Evolutionary conservation across 2,113 vertebrate species (phyloP), one percentile per base, ranked within the genome.

Genomic region (Labeo rohita): DNA sequence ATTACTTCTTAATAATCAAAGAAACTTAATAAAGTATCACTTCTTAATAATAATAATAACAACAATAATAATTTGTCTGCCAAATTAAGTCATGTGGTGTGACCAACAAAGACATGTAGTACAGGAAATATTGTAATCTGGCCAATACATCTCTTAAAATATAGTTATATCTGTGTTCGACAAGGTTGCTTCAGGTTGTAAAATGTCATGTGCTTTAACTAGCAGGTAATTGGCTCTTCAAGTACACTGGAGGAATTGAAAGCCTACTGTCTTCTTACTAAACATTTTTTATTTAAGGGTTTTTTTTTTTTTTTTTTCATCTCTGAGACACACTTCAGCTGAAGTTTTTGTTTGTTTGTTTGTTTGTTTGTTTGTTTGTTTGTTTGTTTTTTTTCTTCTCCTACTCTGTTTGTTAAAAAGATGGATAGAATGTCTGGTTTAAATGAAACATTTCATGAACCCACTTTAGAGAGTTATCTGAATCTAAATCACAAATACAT

Each of bases 401-500:
- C 28, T 2, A 36, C 13, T 66, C 0, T 68, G 16, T 68, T 68
- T 36, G 13, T 36, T 68, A 4, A 1, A 2, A 36, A 76, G 6
- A 52, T n/a, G 23, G 45, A 52, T 39, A 21, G 18, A 59, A n/a
- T 59, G 23, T 3, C 10, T 43, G 10, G 9, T 59, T 39, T 79
- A 45, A 79, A 61, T 79, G 7, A 79, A 79, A 79, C 9, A 59
- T 43, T 59, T 43, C 18, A 56, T 39, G 28, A 6, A 4, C 9
- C 36, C 9, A 15, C 36, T 59, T n/a, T 8, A n/a, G 9, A 59
- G 34, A 12, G 50, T 54, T 36, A 76, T 76, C 49, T 1, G 0
- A 54, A 76, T 78, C 52, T 66, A 66, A 49, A 81, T 66, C 59
- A 66, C 56, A 28, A 81, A 66, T 11, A 2, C 61, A 49, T 80